A percentile compares a stretch with the other conserved stretches of the same genome.
These are phyloP conservation scores for Apodemia mormo DNA, from an alignment of 2,888 invertebrate genomes.

Conservation along the genomic window DNA sequence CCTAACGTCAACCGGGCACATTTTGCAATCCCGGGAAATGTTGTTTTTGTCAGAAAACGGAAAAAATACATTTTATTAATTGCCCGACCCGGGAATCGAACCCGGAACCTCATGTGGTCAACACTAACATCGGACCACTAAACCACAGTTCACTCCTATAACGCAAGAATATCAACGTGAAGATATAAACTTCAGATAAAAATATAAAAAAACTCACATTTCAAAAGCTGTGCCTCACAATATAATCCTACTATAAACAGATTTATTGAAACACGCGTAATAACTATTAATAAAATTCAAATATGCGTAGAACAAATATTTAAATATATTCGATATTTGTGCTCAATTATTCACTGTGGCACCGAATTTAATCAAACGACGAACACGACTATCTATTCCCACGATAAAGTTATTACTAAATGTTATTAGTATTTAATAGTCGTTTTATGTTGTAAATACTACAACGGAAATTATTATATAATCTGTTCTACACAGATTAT, in stretches of 20 bases:
- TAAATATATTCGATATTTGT: background rate
- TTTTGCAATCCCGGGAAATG: too few species aligned
- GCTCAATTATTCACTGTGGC: background rate
- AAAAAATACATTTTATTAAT: too few species aligned
- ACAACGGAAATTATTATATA: too few species aligned
- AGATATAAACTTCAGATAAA: background rate
- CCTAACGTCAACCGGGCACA: too few species aligned
- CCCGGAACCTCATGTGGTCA: too few species aligned
- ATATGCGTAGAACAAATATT: slow-evolving; percentile 3
- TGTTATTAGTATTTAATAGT: background rate
- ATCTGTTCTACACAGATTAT: too few species aligned
- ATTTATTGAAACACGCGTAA: background rate
- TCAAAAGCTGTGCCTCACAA: background rate
- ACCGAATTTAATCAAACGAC: background rate
- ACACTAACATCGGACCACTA: too few species aligned
- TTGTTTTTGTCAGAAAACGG: too few species aligned
- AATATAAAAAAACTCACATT: background rate
- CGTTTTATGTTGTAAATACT: background rate
- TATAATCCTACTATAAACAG: background rate
- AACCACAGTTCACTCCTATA: too few species aligned
- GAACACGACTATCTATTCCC: background rate
- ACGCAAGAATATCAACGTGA: background rate
- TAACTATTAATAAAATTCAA: background rate
- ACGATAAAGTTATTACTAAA: slow-evolving; percentile 4
- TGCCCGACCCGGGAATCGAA: too few species aligned